These are phyloP conservation scores for Palythoa heliodiscus DNA, from an alignment of 92 coral and sea anemone species.

Conservation along the genomic window DNA sequence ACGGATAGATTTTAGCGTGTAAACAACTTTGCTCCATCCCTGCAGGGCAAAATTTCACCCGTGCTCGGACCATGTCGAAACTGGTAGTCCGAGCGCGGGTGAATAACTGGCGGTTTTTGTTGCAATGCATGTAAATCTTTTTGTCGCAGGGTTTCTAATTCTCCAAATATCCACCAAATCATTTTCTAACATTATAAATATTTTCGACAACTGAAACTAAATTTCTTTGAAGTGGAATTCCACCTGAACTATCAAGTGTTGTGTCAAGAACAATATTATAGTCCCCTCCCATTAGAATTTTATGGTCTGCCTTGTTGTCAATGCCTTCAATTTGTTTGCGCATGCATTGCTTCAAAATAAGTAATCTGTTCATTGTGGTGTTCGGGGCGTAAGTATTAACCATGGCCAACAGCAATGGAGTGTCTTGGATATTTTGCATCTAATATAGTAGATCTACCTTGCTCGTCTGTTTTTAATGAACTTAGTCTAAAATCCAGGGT, in stretches of 20 bases:
- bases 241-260: background rate
- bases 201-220: background rate
- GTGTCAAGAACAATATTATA: background rate
- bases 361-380: background rate
- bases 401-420: constrained; percentile 11
- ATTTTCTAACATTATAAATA: background rate
- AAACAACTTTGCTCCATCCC: no score
- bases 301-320: background rate
- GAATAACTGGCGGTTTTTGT: background rate
- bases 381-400: background rate
- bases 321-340: background rate
- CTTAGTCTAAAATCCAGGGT: background rate
- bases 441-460: constrained; percentile 9
- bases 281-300: no score
- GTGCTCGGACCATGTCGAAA: no score
- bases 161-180: background rate
- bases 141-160: background rate
- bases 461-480: background rate
- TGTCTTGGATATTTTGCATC: background rate
- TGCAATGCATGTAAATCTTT: background rate
- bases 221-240: background rate
- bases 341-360: background rate
- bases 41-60: no score
- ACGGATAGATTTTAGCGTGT: no score
- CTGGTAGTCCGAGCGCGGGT: no score